Evolutionary conservation across 2,888 invertebrate species (phyloP), one percentile per base, ranked within the genome.

Genomic region (Plagodis pulveraria): DNA sequence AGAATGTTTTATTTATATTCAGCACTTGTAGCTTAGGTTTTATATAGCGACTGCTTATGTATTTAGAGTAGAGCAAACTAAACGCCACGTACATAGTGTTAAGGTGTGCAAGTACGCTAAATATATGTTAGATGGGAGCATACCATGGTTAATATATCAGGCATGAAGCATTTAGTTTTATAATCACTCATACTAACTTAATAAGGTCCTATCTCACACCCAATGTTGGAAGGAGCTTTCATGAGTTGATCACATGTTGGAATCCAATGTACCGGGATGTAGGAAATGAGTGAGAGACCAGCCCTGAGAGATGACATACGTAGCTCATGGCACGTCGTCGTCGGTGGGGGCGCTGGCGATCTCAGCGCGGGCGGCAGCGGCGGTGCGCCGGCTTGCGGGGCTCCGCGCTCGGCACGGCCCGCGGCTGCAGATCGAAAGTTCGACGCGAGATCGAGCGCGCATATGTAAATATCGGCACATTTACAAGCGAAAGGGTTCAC

Each of bases 381-480:
- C 60, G 6, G 36, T 51, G 60, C 58, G 63, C 67, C 69, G 54
- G 68, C 61, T 81, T 77, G 77, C 80, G 75, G 80, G 71, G 77
- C 82, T 77, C 84, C 81, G 78, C 84, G 83, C 80, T 80, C 80
- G 78, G 72, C 72, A 73, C 69, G 72, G 80, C 81, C 73, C 81
- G 80, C 87, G 80, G 81, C 83, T 87, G 84, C 86, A 79, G 87
- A 87, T 94, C 94, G 91, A 91, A 91, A 92, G 91, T 92, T 89
- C 87, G 86, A 86, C 85, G 87, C 86, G 83, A 91, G 86, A 87
- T 86, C 89, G 87, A 89, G 85, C 88, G 89, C 87, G 89, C 89
- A 89, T 92, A 91, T 91, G 91, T 91, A 91, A 92, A 92, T 92
- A 92, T 91, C 91, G 92, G 90, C 91, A 92, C 91, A 91, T 91